phyloP scores from a whole-genome alignment of 2,888 invertebrate genomes.

The Euphydryas editha region DNA sequence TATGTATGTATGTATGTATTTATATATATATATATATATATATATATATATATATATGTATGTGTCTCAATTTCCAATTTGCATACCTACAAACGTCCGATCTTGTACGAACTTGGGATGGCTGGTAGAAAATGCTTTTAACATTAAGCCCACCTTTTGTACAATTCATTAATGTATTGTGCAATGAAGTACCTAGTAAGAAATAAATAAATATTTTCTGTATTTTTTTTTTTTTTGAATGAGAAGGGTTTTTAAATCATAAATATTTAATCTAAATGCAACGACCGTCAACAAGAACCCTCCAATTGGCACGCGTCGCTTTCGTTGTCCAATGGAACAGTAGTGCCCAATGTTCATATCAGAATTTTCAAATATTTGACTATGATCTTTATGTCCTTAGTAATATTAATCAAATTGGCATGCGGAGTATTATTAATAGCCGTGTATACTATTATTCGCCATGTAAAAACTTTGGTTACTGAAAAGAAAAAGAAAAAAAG shows the following conservation, averaged over 20 bases:
- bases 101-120: too few relatives aligned
- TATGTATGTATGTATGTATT: too few relatives aligned
- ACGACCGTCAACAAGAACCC: slow-evolving; percentile 66
- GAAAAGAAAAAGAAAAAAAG: slow-evolving; percentile 63
- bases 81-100: too few relatives aligned
- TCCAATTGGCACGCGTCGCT: slow-evolving; percentile 72
- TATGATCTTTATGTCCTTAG: slow-evolving; percentile 4
- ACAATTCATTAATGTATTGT: too few relatives aligned
- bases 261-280: slow-evolving; percentile 42
- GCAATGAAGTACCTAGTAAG: too few relatives aligned
- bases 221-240: background rate
- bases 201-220: background rate
- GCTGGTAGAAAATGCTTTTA: too few relatives aligned
- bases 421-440: background rate
- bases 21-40: too few relatives aligned
- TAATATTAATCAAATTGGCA: background rate
- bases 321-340: slow-evolving; percentile 47
- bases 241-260: background rate
- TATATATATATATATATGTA: too few relatives aligned
- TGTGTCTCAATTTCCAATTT: too few relatives aligned
- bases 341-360: slow-evolving; percentile 6
- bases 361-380: background rate
- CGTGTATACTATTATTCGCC: background rate
- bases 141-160: too few relatives aligned
- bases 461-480: slow-evolving; percentile 26